Evolutionary conservation across 2,888 invertebrate genomes (phyloP).

Genomic region (Anthrax anthrax): DNA sequence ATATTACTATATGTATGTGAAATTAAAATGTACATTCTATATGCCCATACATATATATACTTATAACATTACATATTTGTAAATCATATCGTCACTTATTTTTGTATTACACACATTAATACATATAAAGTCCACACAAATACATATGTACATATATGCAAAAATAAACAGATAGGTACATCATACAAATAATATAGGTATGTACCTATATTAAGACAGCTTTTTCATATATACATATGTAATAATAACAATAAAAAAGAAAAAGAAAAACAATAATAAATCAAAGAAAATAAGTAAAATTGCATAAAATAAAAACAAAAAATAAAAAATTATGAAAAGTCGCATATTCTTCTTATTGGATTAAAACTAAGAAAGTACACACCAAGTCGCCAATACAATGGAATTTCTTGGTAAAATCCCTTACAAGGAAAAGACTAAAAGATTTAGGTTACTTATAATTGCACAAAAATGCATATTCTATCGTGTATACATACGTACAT

Average conservation of each 20-base stretch:
- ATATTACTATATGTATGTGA: background rate
- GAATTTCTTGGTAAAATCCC: slow-evolving; percentile 12
- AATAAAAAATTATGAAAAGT: slow-evolving; percentile 1
- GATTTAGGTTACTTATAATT: slow-evolving; percentile 13
- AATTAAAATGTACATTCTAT: background rate
- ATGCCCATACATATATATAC: background rate
- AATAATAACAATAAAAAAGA: too few species aligned
- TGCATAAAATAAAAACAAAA: background rate
- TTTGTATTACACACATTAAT: too few species aligned
- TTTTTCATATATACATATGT: too few species aligned
- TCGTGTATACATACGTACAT: background rate
- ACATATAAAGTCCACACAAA: too few species aligned
- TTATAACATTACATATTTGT: too few species aligned
- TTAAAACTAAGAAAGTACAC: slow-evolving; percentile 15
- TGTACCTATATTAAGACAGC: too few species aligned
- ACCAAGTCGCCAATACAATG: background rate
- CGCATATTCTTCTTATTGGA: slow-evolving; percentile 16
- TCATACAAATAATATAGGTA: too few species aligned
- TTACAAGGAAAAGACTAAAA: slow-evolving; percentile 17
- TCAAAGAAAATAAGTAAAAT: too few species aligned
- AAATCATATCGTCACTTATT: too few species aligned
- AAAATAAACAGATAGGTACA: too few species aligned
- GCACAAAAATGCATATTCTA: background rate
- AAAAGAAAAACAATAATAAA: background rate
- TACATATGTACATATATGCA: too few species aligned